These are phyloP conservation scores for Gasteruption jaculator DNA, from an alignment of 2,888 invertebrate species.

Conservation along the genomic window DNA sequence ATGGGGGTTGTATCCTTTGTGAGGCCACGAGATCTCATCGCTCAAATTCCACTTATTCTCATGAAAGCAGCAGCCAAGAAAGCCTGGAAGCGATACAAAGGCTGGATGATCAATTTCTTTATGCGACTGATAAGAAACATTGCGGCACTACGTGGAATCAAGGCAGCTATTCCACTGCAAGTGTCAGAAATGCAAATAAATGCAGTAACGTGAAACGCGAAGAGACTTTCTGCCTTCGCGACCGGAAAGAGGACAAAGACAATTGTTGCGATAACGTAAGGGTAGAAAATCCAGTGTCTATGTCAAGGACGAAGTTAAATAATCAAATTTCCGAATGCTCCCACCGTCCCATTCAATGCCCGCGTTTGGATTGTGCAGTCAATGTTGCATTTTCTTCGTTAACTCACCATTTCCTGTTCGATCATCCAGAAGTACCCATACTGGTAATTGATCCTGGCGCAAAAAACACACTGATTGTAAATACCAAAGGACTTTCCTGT, in stretches of 20 bases:
- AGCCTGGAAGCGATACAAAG: constrained; percentile 7
- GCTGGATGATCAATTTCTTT: constrained; percentile 11
- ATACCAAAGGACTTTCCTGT: constrained; percentile 35
- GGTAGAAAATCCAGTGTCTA: background rate
- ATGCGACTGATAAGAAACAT: constrained; percentile 8
- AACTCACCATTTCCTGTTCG: constrained; percentile 57
- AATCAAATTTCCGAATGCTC: constrained; percentile 33
- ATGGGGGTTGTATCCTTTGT: constrained; percentile 31
- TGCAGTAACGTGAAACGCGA: constrained; percentile 26
- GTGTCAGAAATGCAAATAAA: constrained; percentile 27
- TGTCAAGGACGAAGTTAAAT: background rate
- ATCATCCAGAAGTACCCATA: constrained; percentile 55
- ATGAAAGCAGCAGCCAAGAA: constrained; percentile 23
- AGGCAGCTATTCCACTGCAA: constrained; percentile 12
- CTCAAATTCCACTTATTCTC: constrained; percentile 27
- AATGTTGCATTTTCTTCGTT: constrained; percentile 56
- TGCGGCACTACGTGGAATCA: constrained; percentile 20
- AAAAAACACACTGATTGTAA: constrained; percentile 41
- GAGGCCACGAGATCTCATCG: constrained; percentile 25
- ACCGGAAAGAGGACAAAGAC: background rate
- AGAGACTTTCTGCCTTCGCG: too few species aligned
- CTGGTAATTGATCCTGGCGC: constrained; percentile 41
- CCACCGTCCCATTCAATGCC: constrained; percentile 53
- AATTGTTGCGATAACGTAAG: background rate
- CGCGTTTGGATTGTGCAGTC: constrained; percentile 54